Base-by-base conservation (phyloP, 2,113 vertebrate genomes). In the Cygnus atratus region DNA sequence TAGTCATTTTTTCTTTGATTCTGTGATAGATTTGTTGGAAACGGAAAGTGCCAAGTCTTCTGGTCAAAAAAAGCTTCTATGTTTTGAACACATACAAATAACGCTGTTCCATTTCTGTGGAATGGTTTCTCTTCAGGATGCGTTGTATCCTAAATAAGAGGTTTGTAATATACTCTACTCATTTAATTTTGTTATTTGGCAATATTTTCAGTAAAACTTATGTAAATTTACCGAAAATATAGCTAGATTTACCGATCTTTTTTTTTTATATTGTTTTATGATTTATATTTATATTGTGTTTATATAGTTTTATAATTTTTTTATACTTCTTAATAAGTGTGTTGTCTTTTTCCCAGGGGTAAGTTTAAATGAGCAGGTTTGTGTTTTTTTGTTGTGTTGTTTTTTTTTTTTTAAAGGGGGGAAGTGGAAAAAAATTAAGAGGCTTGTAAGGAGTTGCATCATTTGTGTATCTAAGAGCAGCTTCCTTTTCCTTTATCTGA, bases 401-500 rank as follows among this genome's bases (percentile, higher is more conserved):
- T 10, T 3, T 10, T 48, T 11, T 46, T 46, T 46, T 10, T 46
- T 46, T 15, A 50, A 22, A 12, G 46, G 46, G 21, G 46, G 5
- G 46, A 50, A 50, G 50, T 50, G 50, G 25, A 78, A 44, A 74
- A 73, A 37, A 55, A 5, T 5, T 19, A 20, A 59, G 39, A 73
- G 18, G 21, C 11, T 1, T 50, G 66, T 67, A 85, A 93, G 50
- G 59, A 86, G 48, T 90, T 96, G 96, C 94, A 86, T 97, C 95
- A 90, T 96, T 97, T 86, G 92, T 87, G 88, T 80, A 26, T 77
- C 17, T n/a, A 29, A 22, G 11, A 93, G 88, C 82, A 88, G 95
- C 93, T 98, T 98, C 98, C 98, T 98, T 92, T 97, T 85, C 35
- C 55, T 54, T 31, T 63, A 73, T 96, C 80, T 68, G 73, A 66